These are phyloP conservation scores for Imbricaverruca yamaguchii DNA, from an alignment of 2,888 invertebrate species.

Conservation along the genomic window DNA sequence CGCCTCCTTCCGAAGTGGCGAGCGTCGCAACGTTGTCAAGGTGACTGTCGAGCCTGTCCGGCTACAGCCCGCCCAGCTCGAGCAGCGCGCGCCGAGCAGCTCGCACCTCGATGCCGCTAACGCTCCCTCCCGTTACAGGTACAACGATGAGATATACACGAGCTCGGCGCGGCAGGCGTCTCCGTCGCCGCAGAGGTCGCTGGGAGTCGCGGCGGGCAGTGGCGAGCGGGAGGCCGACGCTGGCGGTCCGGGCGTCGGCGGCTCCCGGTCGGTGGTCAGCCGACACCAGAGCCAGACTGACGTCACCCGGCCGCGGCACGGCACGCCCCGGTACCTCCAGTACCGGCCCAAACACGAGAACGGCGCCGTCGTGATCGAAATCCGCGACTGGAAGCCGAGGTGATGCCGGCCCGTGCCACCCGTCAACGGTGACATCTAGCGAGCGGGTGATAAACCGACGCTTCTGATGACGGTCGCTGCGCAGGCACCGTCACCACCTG, in stretches of 20 bases:
- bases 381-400: neutral
- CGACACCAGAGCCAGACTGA: no score
- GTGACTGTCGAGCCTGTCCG: neutral
- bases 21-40: slow-evolving; percentile 5
- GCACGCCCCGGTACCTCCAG: neutral
- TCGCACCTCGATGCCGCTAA: neutral
- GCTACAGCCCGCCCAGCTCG: neutral
- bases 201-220: neutral
- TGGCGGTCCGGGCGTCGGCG: neutral
- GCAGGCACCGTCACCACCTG: neutral
- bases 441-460: neutral
- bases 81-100: neutral
- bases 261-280: neutral
- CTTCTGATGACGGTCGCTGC: neutral
- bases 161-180: neutral
- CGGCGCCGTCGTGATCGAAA: neutral
- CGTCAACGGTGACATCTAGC: neutral
- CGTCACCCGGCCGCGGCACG: no score
- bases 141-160: slow-evolving; percentile 13
- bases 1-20: neutral
- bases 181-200: neutral
- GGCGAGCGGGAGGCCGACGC: neutral
- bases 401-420: neutral
- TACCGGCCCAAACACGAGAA: neutral
- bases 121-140: slow-evolving; percentile 13